These are phyloP conservation scores for Nesogale talazaci DNA, from an alignment of 2,113 vertebrate species.

Conservation along the genomic window DNA sequence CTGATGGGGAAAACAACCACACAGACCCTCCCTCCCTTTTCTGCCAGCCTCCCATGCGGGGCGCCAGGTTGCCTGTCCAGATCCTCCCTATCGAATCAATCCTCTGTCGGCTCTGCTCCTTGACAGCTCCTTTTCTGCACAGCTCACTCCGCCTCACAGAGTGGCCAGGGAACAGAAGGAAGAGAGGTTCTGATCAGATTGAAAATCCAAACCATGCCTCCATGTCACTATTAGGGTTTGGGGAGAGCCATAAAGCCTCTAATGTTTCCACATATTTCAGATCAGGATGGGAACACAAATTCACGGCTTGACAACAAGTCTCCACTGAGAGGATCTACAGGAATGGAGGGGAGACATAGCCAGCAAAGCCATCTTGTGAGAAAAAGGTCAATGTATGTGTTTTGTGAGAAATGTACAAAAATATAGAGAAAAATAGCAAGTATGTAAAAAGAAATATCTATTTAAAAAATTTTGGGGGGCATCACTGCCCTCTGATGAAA, in stretches of 20 bases:
- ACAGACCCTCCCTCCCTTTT: not conserved
- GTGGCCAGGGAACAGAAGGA: rapidly evolving
- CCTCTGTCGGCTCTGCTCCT: not conserved
- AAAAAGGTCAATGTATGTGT: too few species aligned
- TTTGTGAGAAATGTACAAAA: too few species aligned
- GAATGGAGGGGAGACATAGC: too few species aligned
- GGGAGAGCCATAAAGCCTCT: not conserved
- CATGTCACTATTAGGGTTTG: not conserved
- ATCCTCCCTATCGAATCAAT: not conserved
- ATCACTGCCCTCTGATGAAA: too few species aligned
- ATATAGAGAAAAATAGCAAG: too few species aligned
- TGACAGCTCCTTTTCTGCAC: not conserved
- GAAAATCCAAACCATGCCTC: not conserved
- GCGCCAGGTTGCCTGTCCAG: not conserved
- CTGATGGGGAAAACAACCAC: not conserved
- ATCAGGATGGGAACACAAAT: too few species aligned
- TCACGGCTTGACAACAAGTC: too few species aligned
- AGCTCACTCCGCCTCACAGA: not conserved
- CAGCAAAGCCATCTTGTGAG: too few species aligned
- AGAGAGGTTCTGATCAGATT: not conserved
- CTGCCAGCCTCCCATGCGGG: not conserved
- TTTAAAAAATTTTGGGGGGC: too few species aligned
- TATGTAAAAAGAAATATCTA: too few species aligned
- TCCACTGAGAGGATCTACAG: too few species aligned
- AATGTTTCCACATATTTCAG: too few species aligned